Conservation (phyloP, 2,797 vertebrate genomes). For the Phoeniculus purpureus region DNA sequence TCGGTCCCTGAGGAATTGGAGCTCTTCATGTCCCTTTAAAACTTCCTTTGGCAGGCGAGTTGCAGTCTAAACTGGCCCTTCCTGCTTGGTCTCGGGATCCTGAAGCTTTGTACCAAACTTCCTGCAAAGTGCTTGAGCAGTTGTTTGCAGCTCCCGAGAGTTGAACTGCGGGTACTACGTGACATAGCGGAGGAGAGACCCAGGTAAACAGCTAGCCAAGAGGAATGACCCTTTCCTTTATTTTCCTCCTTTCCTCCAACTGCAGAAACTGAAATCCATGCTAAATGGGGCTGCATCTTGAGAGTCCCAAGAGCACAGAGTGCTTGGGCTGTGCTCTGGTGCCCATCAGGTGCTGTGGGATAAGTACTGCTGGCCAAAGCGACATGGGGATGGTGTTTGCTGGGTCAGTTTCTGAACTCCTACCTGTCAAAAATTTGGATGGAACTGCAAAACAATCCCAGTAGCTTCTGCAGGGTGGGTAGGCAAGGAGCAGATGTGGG, state of each 20-base stretch:
- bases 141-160: neutral
- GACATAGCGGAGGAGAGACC: neutral
- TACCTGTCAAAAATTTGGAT: neutral
- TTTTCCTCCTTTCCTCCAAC: neutral
- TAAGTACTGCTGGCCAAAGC: neutral
- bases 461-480: neutral
- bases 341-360: neutral
- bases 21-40: neutral
- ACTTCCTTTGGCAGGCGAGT: constrained; percentile 7
- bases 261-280: neutral
- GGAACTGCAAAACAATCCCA: neutral
- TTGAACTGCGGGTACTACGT: accelerated
- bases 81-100: neutral
- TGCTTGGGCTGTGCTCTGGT: neutral
- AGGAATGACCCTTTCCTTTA: neutral
- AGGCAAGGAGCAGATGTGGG: neutral
- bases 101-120: neutral
- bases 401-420: neutral
- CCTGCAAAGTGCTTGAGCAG: neutral
- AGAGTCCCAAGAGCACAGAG: accelerated
- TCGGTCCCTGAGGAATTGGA: neutral
- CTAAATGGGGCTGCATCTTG: neutral
- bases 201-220: neutral
- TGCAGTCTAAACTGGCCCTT: neutral
- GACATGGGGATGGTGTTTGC: neutral